These are phyloP conservation scores for Montifringilla adamsi DNA, from an alignment of 2,113 vertebrate species.

Conservation along the genomic window DNA sequence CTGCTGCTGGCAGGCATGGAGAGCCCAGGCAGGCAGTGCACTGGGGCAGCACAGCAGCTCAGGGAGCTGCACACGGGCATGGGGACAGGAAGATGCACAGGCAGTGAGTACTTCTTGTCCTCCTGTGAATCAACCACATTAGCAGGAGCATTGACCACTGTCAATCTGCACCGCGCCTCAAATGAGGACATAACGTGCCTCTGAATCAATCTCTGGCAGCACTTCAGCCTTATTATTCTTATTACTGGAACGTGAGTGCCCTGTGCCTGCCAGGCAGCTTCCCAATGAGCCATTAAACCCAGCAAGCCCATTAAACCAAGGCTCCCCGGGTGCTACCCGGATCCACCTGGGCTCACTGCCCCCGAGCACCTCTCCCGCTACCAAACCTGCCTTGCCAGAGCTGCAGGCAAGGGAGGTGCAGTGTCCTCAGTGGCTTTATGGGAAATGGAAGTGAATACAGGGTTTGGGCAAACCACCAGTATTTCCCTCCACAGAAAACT, in stretches of 20 bases:
- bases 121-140: constrained; percentile 9
- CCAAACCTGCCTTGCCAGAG: background rate
- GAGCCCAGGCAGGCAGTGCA: background rate
- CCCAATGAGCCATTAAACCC: background rate
- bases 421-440: background rate
- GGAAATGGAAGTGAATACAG: background rate
- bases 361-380: background rate
- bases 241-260: background rate
- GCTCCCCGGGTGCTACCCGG: background rate
- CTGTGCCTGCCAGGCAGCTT: background rate
- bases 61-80: background rate
- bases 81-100: background rate
- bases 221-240: constrained; percentile 1
- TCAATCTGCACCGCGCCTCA: background rate
- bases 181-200: constrained; percentile 23
- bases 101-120: background rate
- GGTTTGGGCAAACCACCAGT: background rate
- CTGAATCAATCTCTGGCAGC: constrained; percentile 18
- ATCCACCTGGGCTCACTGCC: background rate
- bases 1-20: background rate
- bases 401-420: background rate
- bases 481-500: background rate
- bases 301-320: fast-evolving
- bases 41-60: background rate
- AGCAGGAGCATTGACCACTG: constrained; percentile 34